Evolutionary conservation across 2,113 vertebrate genomes (phyloP).

Genomic region (Microcebus tavaratra): DNA sequence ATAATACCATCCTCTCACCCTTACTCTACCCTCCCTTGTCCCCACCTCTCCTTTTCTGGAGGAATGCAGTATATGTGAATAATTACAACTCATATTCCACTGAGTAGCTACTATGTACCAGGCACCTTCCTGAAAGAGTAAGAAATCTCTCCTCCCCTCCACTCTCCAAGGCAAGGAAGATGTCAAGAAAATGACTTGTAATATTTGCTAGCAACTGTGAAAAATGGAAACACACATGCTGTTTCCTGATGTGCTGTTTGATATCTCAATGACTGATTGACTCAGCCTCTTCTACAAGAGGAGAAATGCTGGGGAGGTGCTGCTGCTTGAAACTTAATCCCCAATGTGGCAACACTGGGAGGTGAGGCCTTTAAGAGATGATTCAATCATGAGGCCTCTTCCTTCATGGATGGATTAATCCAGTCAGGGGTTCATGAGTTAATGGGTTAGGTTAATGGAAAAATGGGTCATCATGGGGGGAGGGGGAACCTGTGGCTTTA

Average conservation of each 20-base stretch:
- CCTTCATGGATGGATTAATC: neutral
- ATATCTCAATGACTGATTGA: neutral
- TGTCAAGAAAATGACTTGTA: neutral
- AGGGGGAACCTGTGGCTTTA: neutral
- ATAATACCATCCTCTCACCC: neutral
- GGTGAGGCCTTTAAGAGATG: neutral
- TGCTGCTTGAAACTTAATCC: neutral
- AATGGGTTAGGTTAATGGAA: neutral
- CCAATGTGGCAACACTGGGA: neutral
- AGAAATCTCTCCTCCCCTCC: neutral
- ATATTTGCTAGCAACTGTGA: neutral
- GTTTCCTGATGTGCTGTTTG: neutral
- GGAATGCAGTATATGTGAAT: neutral
- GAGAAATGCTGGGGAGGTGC: neutral
- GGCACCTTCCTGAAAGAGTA: neutral
- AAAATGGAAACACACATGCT: neutral
- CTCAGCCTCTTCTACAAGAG: neutral
- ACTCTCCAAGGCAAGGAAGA: neutral
- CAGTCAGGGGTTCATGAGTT: neutral
- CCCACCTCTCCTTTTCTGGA: neutral
- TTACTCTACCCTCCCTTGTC: neutral
- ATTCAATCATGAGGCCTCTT: neutral
- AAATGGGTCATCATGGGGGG: neutral
- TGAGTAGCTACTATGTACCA: neutral
- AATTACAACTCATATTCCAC: neutral